A percentile compares a stretch with the other conserved stretches of the same genome.
Conservation (phyloP, 2,797 vertebrate genomes). For the Typhlichthys subterraneus region DNA sequence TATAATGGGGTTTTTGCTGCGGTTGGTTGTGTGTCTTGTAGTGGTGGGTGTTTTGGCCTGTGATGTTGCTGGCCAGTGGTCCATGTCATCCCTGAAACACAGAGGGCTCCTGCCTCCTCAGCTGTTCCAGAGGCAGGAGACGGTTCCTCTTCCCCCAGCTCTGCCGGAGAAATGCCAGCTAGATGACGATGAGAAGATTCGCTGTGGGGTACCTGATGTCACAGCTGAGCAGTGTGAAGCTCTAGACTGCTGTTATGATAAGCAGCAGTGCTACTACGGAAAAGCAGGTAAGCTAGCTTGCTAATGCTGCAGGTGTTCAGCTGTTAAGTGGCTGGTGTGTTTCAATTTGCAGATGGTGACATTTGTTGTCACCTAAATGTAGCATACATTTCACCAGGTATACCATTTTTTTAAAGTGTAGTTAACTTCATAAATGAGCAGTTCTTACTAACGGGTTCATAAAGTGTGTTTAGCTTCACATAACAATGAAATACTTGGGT, state of each 20-base stretch:
- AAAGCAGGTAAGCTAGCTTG: constrained; percentile 60
- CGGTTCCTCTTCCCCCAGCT: constrained; percentile 9
- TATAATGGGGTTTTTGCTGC: constrained; percentile 47
- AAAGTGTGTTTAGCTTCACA: no score
- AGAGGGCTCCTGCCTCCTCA: constrained; percentile 8
- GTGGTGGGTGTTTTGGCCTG: constrained; percentile 26
- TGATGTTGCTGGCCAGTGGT: constrained; percentile 43
- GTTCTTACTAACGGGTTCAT: no score
- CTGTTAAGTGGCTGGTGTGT: no score
- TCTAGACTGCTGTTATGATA: constrained; percentile 74
- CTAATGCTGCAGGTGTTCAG: no score
- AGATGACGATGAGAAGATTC: constrained; percentile 53
- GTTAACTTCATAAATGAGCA: no score
- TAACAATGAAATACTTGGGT: no score
- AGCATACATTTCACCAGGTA: no score
- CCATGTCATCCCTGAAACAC: constrained; percentile 8
- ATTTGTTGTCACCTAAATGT: no score
- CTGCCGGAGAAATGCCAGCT: constrained; percentile 62
- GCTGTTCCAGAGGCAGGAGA: constrained; percentile 1
- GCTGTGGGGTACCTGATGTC: constrained; percentile 63
- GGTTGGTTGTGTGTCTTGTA: constrained; percentile 36
- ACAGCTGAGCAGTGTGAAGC: constrained; percentile 57
- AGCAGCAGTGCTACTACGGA: constrained; percentile 69
- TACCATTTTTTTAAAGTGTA: no score
- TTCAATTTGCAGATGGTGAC: no score